Base-by-base conservation (phyloP, 2,888 invertebrate genomes). In the Leucophora obtusa region DNA sequence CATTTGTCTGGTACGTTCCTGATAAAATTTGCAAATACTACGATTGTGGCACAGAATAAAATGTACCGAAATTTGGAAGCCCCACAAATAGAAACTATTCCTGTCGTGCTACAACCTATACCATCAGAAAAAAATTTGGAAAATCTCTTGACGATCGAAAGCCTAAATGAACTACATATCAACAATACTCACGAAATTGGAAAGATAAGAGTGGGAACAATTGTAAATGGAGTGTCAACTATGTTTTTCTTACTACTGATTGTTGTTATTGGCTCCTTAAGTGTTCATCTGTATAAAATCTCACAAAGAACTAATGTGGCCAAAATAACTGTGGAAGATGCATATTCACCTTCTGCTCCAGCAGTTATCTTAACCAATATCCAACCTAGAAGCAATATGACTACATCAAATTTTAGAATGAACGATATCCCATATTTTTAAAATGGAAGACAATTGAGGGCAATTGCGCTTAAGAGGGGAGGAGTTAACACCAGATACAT, bases 1-100 rank as follows among this genome's bases (percentile, higher is more conserved):
- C 51, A 70, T 70, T 24, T 70, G 14, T 60, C 38, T 51, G 59
- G 60, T 38, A 70, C 51, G 1, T 70, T 70, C 33, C 18, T 70
- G 21, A 60, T 60, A 18, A 51, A 60, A 59, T 59, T 69, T 11
- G 14, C 59, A 50, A 69, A 59, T 9, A 11, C 68, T 17, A 56
- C 56, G 43, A 56, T 68, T 17, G 28, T 56, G 47, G 68, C 68
- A 68, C 21, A 58, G 8, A 11, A 58, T 47, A 69, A 59, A 51
- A 51, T 35, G 28, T 69, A 59, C 14, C 59, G 69, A 11, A 60
- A 60, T n/a, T 21, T 38, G n/a, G 59, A 70, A n/a, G 58, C 58
- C 15, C 69, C 59, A 21, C 59, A 59, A 70, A 70, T 70, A n/a
- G 6, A 33, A 70, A 35, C 33, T n/a, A 35, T 70, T 35, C 58